Base-by-base conservation (phyloP, 1,140 invertebrate species). In the Drusus annulatus region DNA sequence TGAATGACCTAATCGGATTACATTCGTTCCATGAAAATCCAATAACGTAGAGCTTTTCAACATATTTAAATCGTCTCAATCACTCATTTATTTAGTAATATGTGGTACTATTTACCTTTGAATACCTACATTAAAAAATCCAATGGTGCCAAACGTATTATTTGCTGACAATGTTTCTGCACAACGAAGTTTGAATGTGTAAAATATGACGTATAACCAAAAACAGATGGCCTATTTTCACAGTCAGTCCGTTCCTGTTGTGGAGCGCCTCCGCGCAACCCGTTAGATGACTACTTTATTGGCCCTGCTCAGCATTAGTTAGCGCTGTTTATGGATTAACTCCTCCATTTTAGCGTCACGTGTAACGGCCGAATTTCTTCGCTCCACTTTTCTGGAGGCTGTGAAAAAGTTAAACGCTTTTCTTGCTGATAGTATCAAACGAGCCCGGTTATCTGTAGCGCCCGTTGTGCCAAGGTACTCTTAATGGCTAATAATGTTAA, bases 311-410 rank as follows among this genome's bases (percentile, higher is more conserved):
- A 79, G 60, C 81, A 83, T 83, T 83, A 76, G 79, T 80, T 83
- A 76, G 16, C 62, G 6, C 76, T 83, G 81, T 83, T 83, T 83
- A 83, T 83, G 81, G 81, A 83, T 83, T 83, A 83, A 76, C 81
- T 69, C 78, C 69, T 56, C 62, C 45, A 62, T 63, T 79, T 82
- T 79, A 82, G 77, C 76, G 51, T 56, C 50, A 77, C 80, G 74
- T 17, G 15, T n/a, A 25, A 50, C 28, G n/a, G 23, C 54, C 74
- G 23, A 71, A 51, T 71, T 77, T 76, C 73, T 77, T 79, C 60
- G 71, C 68, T 75, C 74, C 78, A 65, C 68, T 74, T 79, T 69
- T 71, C 69, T 28, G 65, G 62, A 80, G 63, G 16, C 76, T 73
- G 79, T 16, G 73, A 82, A 80, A 80, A 65, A 78, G 79, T 62